Evolutionary conservation across 2,797 vertebrate species (phyloP).

Genomic region (Huso huso): DNA sequence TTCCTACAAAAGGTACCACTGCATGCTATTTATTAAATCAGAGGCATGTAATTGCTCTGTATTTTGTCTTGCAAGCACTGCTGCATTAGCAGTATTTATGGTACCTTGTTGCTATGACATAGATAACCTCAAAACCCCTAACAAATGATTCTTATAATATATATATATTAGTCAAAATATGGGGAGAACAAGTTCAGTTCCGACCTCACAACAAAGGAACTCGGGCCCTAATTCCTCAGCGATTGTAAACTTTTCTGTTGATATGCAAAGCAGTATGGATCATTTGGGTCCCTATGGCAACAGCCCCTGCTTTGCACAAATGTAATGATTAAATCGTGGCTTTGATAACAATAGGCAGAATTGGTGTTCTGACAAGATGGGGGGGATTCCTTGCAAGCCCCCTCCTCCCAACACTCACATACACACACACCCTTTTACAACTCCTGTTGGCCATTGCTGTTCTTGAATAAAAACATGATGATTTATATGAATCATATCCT

Average conservation of each 20-base stretch:
- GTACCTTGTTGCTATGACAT: too few species aligned
- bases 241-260: constrained; percentile 54
- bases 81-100: too few species aligned
- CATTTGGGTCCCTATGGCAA: constrained; percentile 50
- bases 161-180: background rate
- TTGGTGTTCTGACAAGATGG: constrained; percentile 35
- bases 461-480: background rate
- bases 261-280: constrained; percentile 54
- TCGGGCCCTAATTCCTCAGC: constrained; percentile 22
- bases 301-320: constrained; percentile 47
- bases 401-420: background rate
- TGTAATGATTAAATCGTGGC: constrained; percentile 50
- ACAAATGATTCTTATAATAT: too few species aligned
- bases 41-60: too few species aligned
- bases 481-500: too few species aligned
- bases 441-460: constrained; percentile 18
- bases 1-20: too few species aligned
- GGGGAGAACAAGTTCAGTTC: constrained; percentile 26
- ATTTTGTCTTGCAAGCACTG: too few species aligned
- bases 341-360: constrained; percentile 46
- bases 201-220: constrained; percentile 19
- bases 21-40: too few species aligned
- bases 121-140: too few species aligned
- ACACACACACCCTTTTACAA: background rate
- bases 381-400: background rate